Evolutionary conservation across 1,140 invertebrate species (phyloP), one percentile per base, ranked within the genome.

Genomic region (Aradophagus sp.): DNA sequence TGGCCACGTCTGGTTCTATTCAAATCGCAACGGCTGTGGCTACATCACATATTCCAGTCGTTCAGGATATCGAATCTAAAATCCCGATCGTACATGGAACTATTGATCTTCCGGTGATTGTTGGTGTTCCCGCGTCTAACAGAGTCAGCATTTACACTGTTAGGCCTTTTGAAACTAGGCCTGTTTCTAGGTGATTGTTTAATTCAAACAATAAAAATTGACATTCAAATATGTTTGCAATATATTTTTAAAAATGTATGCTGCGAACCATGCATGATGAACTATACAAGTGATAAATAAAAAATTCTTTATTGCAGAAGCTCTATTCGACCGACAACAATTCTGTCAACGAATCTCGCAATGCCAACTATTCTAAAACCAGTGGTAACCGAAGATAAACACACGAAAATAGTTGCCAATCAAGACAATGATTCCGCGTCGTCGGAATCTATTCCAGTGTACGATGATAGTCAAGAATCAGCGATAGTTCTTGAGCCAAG

Each of bases 31-130:
- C 84, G n/a, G 82, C 82, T 2, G 78, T 84, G 1, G 80, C 82
- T 13, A 85, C 80, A 7, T 85, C 84, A 8, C 82, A 84, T 47
- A 81, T 84, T 41, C 82, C 84, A 16, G 80, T 84, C 0, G 74
- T 84, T 8, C 82, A 85, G 13, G 81, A 85, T 31, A 75, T 84
- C 0, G 84, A 86, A 58, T 84, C 84, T 0, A 85, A 83, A 39
- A 85, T 85, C 23, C 83, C 84, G 2, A 85, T 85, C 20, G 78
- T 85, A 27, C 84, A 86, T 35, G 84, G 84, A 0, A 86, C 84
- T 1, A 82, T 86, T 10, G 83, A 86, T 53, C 72, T 85, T 5
- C 83, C 84, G 5, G 75, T 84, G 5, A 75, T 84, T 5, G 65
- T 85, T 15, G 78, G 84, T 38, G 78, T 84, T 4, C 82, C 83